A percentile compares a stretch with the other conserved stretches of the same genome.
Conservation (phyloP, 2,113 vertebrate genomes). For the Sarotherodon lohbergeri region DNA sequence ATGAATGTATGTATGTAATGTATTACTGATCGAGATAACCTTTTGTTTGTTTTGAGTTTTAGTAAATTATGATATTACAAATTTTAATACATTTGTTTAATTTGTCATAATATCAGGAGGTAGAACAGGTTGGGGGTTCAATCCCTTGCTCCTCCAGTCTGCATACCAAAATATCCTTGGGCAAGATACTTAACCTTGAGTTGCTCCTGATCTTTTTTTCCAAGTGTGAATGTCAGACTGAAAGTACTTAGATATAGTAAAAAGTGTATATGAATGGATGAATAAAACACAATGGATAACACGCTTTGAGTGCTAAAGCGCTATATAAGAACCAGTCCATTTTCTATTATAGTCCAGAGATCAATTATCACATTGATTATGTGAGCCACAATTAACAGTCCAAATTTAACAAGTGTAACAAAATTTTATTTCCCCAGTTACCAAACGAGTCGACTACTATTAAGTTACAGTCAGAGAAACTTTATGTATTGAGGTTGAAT, state of each 20-base stretch:
- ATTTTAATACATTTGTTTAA: background rate
- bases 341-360: background rate
- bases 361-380: background rate
- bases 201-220: background rate
- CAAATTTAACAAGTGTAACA: background rate
- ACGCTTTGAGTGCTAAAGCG: background rate
- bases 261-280: background rate
- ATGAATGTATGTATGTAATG: background rate
- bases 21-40: background rate
- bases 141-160: background rate
- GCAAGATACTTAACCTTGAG: background rate
- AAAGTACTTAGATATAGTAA: background rate
- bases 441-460: background rate
- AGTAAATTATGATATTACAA: background rate
- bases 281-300: background rate
- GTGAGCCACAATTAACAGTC: background rate
- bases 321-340: background rate
- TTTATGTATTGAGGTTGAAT: background rate
- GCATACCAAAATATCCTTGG: background rate
- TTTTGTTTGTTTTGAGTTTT: background rate
- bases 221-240: background rate
- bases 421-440: background rate
- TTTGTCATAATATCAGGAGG: background rate
- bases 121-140: background rate
- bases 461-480: background rate